These are phyloP conservation scores for Diaperis boleti DNA, from an alignment of 2,888 invertebrate genomes.

Conservation along the genomic window DNA sequence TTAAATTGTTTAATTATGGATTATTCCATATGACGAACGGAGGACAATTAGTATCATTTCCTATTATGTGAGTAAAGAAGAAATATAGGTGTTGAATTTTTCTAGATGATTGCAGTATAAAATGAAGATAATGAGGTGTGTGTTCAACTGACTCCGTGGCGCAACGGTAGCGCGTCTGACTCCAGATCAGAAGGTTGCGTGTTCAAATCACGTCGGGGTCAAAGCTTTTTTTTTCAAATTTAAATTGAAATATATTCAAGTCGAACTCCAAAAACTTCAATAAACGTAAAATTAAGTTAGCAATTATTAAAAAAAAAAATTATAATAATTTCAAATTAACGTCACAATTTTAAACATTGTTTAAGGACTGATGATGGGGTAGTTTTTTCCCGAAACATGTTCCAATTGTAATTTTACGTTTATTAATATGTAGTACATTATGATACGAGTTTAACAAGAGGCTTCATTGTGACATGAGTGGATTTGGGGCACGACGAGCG, in stretches of 20 bases:
- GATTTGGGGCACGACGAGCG: too few relatives aligned
- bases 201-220: slow-evolving; percentile 98
- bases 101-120: slow-evolving; percentile 25
- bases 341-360: too few relatives aligned
- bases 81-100: slow-evolving; percentile 7
- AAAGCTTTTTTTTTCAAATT: slow-evolving; percentile 60
- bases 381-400: too few relatives aligned
- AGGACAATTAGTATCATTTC: slow-evolving; percentile 91
- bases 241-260: not conserved
- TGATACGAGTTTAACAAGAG: too few relatives aligned
- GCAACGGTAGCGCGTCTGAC: slow-evolving; percentile 98
- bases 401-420: too few relatives aligned
- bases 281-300: too few relatives aligned
- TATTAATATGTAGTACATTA: too few relatives aligned
- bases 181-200: slow-evolving; percentile 99
- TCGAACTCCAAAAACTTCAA: too few relatives aligned
- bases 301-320: too few relatives aligned
- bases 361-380: too few relatives aligned
- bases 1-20: slow-evolving; percentile 94
- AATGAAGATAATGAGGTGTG: not conserved
- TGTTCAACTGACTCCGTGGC: slow-evolving; percentile 81
- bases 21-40: slow-evolving; percentile 90
- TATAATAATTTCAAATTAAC: too few relatives aligned
- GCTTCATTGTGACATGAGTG: too few relatives aligned
- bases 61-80: slow-evolving; percentile 75